Evolutionary conservation across 2,797 vertebrate genomes (phyloP).

Genomic region (Coregonus suidteri): DNA sequence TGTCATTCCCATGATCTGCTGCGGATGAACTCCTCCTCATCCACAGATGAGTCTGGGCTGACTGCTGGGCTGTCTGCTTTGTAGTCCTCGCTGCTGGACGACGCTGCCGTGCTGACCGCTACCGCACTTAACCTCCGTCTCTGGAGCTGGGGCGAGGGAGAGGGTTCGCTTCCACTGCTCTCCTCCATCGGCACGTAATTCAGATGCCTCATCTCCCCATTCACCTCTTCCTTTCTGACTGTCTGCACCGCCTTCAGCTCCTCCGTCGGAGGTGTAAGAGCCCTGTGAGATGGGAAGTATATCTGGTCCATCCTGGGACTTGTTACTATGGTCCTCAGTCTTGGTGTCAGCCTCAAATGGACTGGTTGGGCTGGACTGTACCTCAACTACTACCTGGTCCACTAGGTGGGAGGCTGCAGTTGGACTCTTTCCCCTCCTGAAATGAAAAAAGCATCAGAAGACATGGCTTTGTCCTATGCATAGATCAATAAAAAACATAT

Average conservation of each 20-base stretch:
- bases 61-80: slow-evolving; percentile 84
- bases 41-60: slow-evolving; percentile 83
- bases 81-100: slow-evolving; percentile 91
- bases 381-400: slow-evolving; percentile 10
- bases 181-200: slow-evolving; percentile 78
- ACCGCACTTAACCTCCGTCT: slow-evolving; percentile 78
- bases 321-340: slow-evolving; percentile 62
- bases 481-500: background rate
- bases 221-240: slow-evolving; percentile 53
- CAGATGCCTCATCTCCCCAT: slow-evolving; percentile 58
- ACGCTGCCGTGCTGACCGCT: slow-evolving; percentile 56
- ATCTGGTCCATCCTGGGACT: slow-evolving; percentile 75
- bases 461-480: background rate
- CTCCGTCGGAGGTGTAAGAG: slow-evolving; percentile 74
- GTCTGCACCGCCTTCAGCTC: slow-evolving; percentile 68
- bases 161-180: slow-evolving; percentile 89
- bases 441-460: background rate
- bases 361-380: background rate
- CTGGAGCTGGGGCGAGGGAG: slow-evolving; percentile 81
- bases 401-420: slow-evolving; percentile 15
- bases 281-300: slow-evolving; percentile 75
- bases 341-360: slow-evolving; percentile 24
- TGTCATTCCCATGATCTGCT: slow-evolving; percentile 90
- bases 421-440: slow-evolving; percentile 44
- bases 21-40: slow-evolving; percentile 92